Base-by-base conservation (phyloP, 37 sponge, comb jelly and placozoan species). In the Cladorhizidae sp. region DNA sequence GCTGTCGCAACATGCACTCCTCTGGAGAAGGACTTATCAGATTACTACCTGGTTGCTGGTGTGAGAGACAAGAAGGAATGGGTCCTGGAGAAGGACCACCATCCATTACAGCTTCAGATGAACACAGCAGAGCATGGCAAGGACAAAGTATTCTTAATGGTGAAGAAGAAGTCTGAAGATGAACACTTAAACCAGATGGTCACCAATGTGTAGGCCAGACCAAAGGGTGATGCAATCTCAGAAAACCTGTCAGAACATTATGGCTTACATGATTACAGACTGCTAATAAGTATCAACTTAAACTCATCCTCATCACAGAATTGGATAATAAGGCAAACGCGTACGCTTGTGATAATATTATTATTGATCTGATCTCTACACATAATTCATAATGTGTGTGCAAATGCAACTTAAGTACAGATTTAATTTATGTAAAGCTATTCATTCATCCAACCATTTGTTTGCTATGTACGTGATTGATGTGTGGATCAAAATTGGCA, bases 21-120 rank as follows among this genome's bases (percentile, higher is more conserved):
- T 26, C 74, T 78, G 21, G 74, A 80, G 20, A 38, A 84, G 12
- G 82, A 92, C 38, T 55, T 87, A 42, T 29, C 45, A 14, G 88
- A 85, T 56, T 92, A 87, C 41, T 92, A 85, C 55, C 36, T 92
- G 15, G 77, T 84, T 6, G 84, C 84, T 42, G 41, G 58, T 0
- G 25, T 67, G 2, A 45, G 40, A 32, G 74, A 55, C 35, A 68
- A 38, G 18, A 62, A 74, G 14, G 86, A 86, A 36, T 32, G 64
- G 38, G 39, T 57, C 1, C 45, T 86, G 23, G 80, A 86, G 29
- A 22, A 29, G 52, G 57, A 80, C 29, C 73, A 37, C 64, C 21
- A 71, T 1, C 79, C 80, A 23, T 57, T 86, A 20, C 67, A 79
- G 51, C 56, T 86, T 6, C 80, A 86, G 23, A 12, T 65, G 17